Evolutionary conservation across 1,140 invertebrate genomes (phyloP).

Genomic region (Prorops nasuta): DNA sequence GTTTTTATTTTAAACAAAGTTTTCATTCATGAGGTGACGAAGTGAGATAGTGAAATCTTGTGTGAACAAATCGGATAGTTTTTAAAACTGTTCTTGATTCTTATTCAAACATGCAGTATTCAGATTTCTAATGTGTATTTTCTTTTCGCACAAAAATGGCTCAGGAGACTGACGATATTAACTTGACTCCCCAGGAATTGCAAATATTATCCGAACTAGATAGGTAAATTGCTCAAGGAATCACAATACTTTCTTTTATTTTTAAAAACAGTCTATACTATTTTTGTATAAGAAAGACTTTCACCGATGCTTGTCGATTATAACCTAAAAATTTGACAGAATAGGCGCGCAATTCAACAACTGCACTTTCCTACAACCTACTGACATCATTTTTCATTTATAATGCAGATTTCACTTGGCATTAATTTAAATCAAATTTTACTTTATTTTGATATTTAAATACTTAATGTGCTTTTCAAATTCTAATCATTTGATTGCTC

Average conservation of each 20-base stretch:
- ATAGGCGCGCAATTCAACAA: conserved; percentile 26
- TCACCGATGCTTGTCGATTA: too few relatives aligned
- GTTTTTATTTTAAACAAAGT: too few relatives aligned
- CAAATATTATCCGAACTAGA: conserved; percentile 82
- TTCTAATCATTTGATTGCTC: conserved; percentile 7
- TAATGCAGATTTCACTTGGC: background rate
- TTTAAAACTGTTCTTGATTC: too few relatives aligned
- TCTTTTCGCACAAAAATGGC: too few relatives aligned
- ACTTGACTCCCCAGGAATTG: conserved; percentile 71
- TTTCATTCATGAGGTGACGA: too few relatives aligned
- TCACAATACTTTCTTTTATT: conserved; percentile 2
- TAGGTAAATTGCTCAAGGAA: conserved; percentile 60
- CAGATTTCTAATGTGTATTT: too few relatives aligned
- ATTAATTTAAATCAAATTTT: background rate
- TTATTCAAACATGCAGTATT: too few relatives aligned
- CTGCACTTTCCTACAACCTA: conserved; percentile 26
- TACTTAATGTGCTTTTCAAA: conserved; percentile 5
- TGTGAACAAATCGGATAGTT: too few relatives aligned
- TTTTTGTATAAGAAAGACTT: too few relatives aligned
- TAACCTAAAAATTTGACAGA: conserved; percentile 38
- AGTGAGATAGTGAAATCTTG: too few relatives aligned
- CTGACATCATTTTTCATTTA: conserved; percentile 39
- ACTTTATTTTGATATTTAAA: background rate
- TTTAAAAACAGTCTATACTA: too few relatives aligned
- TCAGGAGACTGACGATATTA: conserved; percentile 59